These are phyloP conservation scores for Alcis repandata DNA, from an alignment of 2,888 invertebrate species.

Conservation along the genomic window DNA sequence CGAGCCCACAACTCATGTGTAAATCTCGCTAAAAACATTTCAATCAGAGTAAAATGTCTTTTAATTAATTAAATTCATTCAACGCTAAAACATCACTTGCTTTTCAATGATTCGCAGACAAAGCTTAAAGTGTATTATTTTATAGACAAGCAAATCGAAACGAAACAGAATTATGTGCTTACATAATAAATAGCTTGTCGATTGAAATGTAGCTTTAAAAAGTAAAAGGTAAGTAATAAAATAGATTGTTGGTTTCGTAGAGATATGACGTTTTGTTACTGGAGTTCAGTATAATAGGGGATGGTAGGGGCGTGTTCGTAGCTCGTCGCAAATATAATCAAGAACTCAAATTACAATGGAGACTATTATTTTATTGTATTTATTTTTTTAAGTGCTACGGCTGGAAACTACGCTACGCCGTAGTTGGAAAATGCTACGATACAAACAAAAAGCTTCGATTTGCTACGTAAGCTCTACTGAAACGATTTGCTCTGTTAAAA, in stretches of 20 bases:
- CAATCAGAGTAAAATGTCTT: slow-evolving; percentile 70
- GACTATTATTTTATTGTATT: slow-evolving; percentile 39
- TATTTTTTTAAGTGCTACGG: slow-evolving; percentile 13
- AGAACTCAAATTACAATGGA: slow-evolving; percentile 64
- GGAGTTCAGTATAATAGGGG: slow-evolving; percentile 77
- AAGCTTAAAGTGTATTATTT: slow-evolving; percentile 86
- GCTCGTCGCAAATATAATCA: slow-evolving; percentile 85
- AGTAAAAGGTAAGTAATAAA: slow-evolving; percentile 46
- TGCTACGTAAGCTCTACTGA: not conserved
- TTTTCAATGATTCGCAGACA: slow-evolving; percentile 80
- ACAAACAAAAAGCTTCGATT: not conserved
- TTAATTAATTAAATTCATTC: slow-evolving; percentile 84
- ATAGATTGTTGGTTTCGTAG: slow-evolving; percentile 42
- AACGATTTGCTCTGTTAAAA: too few species aligned
- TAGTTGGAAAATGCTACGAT: not conserved
- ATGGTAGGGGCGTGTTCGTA: slow-evolving; percentile 83
- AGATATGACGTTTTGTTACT: slow-evolving; percentile 61
- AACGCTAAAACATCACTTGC: slow-evolving; percentile 82
- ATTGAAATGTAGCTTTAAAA: slow-evolving; percentile 38
- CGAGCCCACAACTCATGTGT: not conserved
- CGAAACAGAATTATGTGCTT: slow-evolving; percentile 66
- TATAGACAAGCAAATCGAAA: slow-evolving; percentile 83
- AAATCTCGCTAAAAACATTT: slow-evolving; percentile 49
- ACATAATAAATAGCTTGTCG: slow-evolving; percentile 53
- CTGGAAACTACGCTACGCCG: slow-evolving; percentile 35